Evolutionary conservation across 2,797 vertebrate genomes (phyloP), one percentile per base, ranked within the genome.

Genomic region (Channallabes apus): DNA sequence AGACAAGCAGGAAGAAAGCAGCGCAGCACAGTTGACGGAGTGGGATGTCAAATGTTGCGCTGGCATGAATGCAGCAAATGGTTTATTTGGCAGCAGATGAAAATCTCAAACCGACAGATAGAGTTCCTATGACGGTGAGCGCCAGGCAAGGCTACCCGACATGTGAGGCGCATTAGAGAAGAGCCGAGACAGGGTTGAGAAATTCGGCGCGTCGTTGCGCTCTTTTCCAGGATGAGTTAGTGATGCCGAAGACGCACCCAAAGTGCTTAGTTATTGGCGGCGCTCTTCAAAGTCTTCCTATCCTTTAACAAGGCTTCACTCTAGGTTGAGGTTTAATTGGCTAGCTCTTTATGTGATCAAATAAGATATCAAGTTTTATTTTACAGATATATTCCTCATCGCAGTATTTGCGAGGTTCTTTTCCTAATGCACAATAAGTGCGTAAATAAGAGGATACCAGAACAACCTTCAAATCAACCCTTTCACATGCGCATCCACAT

Each of bases 71-170:
- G 87, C 91, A 89, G 89, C 89, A 83, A 90, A 87, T 88, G 91
- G 82, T 83, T 90, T 91, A 88, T 89, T 91, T 94, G 93, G 93
- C 93, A 93, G 87, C 82, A 91, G 91, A 95, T 94, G 90, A 82
- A 86, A 86, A 88, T 83, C 77, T 82, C 54, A 77, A 87, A 84
- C 91, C 92, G 84, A 87, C 89, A 92, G 90, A 93, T 93, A 94
- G 91, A 94, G 94, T 95, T 94, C 90, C 92, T 91, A 93, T 93
- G 91, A 89, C 89, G 58, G 86, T 59, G 75, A 90, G 88, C 90
- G 93, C 92, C 93, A 92, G 90, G 84, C 86, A 76, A 58, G 86
- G 91, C 93, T 94, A 91, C 91, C 92, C 90, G 90, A 93, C 93
- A 94, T 91, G 90, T 90, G 91, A 94, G 90, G 82, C 65, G 88